Base-by-base conservation (phyloP, 2,888 invertebrate species). In the Toxonevra muliebris region DNA sequence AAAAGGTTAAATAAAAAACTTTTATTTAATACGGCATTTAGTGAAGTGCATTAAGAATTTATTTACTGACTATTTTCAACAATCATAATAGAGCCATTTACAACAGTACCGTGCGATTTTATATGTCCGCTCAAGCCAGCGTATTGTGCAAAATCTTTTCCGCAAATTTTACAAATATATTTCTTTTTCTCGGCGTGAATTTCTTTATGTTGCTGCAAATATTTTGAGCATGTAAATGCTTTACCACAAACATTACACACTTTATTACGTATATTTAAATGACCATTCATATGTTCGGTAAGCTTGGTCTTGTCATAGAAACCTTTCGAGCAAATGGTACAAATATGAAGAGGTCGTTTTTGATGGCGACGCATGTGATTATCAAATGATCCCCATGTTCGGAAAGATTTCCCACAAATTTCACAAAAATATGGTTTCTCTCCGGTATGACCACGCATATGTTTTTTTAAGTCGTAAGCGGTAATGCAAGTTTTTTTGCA, bases 261-360 rank as follows among this genome's bases (percentile, higher is more conserved):
- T 42, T 78, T 76, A 73, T 78, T 79, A 60, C 76, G 78, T 1
- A 80, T 77, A 69, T 80, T 79, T 0, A 77, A 66, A 66, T 80
- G 81, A 1, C 79, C 80, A 59, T 79, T 80, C 10, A 82, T 76
- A 58, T 82, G 81, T 59, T 82, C 77, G 12, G 73, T 76, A 0
- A 81, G 70, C 52, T 78, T 74, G 1, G 75, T 75, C 50, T 81
- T 81, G 7, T 78, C 78, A 9, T 78, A 69, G 42, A 80, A 80
- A 13, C 76, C 75, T 61, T 81, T 80, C 1, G 73, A 61, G 40
- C 80, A 80, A 65, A 77, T 73, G 11, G 70, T 70, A 45, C 80
- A 80, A 40, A 75, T 75, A 45, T 66, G 60, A 12, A 52, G 55
- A 7, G 66, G 68, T 12, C 53, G 53, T 13, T 68, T 61, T 41